A percentile compares a stretch with the other conserved stretches of the same genome.
phyloP scores from a whole-genome alignment of 2,113 vertebrate genomes.

The Ancistrus triradiatus region DNA sequence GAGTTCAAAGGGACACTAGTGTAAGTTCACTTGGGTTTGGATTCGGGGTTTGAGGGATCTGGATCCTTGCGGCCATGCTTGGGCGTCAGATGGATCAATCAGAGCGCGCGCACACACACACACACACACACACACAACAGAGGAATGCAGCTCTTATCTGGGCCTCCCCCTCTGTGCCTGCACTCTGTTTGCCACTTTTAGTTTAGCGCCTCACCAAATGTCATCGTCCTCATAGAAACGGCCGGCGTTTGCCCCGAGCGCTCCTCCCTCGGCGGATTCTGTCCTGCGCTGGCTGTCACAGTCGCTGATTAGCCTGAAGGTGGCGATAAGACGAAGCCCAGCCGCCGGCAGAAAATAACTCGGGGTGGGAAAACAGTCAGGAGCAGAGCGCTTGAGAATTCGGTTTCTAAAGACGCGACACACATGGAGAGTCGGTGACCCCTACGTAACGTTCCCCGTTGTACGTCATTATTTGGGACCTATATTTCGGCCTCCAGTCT shows the following conservation, averaged over 20 bases:
- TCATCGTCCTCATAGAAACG: neutral
- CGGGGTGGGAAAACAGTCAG: too few relatives aligned
- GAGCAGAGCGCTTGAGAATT: too few relatives aligned
- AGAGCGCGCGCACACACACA: slow-evolving; percentile 18
- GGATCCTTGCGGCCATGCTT: slow-evolving; percentile 36
- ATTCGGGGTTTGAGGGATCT: slow-evolving; percentile 41
- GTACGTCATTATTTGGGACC: too few relatives aligned
- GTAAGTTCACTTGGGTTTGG: slow-evolving; percentile 54
- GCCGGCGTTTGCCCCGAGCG: neutral
- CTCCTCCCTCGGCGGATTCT: neutral
- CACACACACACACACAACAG: slow-evolving; percentile 37
- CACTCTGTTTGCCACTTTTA: slow-evolving; percentile 42
- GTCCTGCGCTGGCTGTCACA: neutral
- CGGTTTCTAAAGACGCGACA: too few relatives aligned
- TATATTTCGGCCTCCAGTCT: too few relatives aligned
- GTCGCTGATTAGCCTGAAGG: too few relatives aligned
- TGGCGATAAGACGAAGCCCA: too few relatives aligned
- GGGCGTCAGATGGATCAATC: slow-evolving; percentile 40
- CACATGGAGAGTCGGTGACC: too few relatives aligned
- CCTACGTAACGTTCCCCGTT: too few relatives aligned
- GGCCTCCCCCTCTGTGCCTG: slow-evolving; percentile 11
- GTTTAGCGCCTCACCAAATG: slow-evolving; percentile 1
- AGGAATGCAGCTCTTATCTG: slow-evolving; percentile 49
- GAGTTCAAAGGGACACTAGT: slow-evolving; percentile 69
- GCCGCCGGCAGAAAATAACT: too few relatives aligned